These are phyloP conservation scores for Panulirus ornatus DNA, from an alignment of 1,140 invertebrate genomes.

Conservation along the genomic window DNA sequence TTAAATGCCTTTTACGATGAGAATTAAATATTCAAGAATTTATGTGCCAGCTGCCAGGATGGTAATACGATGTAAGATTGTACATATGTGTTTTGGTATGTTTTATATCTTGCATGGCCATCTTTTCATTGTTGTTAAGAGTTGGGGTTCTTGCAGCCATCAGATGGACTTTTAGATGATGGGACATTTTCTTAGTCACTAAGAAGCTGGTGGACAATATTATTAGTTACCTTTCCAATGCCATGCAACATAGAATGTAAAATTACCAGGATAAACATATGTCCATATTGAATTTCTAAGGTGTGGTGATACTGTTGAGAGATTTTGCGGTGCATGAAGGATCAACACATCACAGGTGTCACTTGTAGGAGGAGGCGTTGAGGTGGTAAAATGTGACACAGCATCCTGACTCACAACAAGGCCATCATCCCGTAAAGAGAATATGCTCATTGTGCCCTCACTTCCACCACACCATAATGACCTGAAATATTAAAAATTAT, in stretches of 20 bases:
- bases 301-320: constrained; percentile 52
- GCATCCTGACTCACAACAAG: constrained; percentile 83
- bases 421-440: constrained; percentile 82
- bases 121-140: too few species aligned
- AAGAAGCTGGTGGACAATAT: too few species aligned
- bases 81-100: too few species aligned
- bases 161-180: too few species aligned
- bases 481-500: constrained; percentile 76
- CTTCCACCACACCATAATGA: constrained; percentile 89
- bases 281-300: constrained; percentile 83
- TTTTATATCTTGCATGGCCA: too few species aligned
- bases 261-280: constrained; percentile 84
- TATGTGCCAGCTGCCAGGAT: too few species aligned
- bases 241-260: constrained; percentile 76
- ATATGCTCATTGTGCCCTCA: constrained; percentile 86
- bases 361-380: constrained; percentile 54
- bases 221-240: too few species aligned
- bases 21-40: too few species aligned
- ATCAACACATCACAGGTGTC: constrained; percentile 65
- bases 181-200: too few species aligned
- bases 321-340: constrained; percentile 60
- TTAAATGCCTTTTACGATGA: too few species aligned
- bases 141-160: too few species aligned
- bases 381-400: constrained; percentile 80
- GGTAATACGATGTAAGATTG: too few species aligned